Evolutionary conservation across 2,888 invertebrate species (phyloP).

Genomic region (Hipparchia sbordonii): DNA sequence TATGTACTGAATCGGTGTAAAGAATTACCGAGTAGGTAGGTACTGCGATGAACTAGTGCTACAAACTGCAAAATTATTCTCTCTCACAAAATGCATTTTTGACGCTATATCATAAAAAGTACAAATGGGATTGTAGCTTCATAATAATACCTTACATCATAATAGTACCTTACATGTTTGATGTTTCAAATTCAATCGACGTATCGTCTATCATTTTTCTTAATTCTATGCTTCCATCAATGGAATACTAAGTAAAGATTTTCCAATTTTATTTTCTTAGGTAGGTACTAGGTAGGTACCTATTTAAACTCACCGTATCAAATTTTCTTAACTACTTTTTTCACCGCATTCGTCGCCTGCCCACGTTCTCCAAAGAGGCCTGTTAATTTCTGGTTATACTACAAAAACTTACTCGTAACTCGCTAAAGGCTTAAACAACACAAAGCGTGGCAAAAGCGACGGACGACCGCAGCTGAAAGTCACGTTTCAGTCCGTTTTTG

Average conservation of each 20-base stretch:
- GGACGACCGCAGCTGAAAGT: background rate
- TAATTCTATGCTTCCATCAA: constrained; percentile 4
- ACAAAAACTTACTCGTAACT: constrained; percentile 18
- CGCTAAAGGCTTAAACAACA: background rate
- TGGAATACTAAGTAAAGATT: constrained; percentile 13
- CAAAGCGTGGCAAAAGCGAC: background rate
- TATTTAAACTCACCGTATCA: constrained; percentile 14
- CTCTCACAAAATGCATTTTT: too few relatives aligned
- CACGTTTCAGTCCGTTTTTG: too few relatives aligned
- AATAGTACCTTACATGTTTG: too few relatives aligned
- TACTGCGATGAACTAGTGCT: too few relatives aligned
- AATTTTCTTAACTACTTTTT: constrained; percentile 26
- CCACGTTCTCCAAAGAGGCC: constrained; percentile 13
- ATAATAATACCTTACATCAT: too few relatives aligned
- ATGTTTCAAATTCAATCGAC: too few relatives aligned
- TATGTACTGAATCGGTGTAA: too few relatives aligned
- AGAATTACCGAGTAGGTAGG: too few relatives aligned
- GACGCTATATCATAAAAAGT: too few relatives aligned
- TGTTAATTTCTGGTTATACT: constrained; percentile 14
- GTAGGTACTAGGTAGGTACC: too few relatives aligned
- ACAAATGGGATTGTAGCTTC: too few relatives aligned
- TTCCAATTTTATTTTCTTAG: constrained; percentile 3
- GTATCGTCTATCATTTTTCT: background rate
- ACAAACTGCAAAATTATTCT: too few relatives aligned
- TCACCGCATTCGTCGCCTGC: background rate